Evolutionary conservation across 2,113 vertebrate genomes (phyloP).

Genomic region (Ailuropoda melanoleuca): DNA sequence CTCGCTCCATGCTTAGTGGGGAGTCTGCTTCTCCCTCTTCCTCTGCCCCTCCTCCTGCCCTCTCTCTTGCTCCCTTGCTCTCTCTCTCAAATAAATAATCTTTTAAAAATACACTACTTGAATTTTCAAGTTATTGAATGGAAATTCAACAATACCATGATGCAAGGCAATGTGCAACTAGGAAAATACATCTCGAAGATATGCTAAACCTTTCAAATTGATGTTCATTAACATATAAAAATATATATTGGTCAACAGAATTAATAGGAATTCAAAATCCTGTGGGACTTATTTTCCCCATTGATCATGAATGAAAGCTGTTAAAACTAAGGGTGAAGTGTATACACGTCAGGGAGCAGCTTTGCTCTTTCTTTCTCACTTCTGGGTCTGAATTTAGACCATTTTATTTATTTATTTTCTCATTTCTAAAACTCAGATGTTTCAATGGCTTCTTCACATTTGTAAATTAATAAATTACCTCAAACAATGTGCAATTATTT

Average conservation of each 20-base stretch:
- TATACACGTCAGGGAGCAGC: not conserved
- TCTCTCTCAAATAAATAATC: not conserved
- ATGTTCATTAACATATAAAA: slow-evolving; percentile 37
- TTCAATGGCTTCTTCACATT: not conserved
- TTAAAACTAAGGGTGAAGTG: not conserved
- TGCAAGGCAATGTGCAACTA: not conserved
- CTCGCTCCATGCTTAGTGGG: not conserved
- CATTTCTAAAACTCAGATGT: not conserved
- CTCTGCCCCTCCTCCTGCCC: not conserved
- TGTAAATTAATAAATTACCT: not conserved
- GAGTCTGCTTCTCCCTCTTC: not conserved
- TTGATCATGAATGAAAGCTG: not conserved
- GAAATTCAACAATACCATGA: not conserved
- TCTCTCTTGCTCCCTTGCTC: no score
- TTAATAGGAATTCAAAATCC: not conserved
- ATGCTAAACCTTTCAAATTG: not conserved
- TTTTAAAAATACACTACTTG: not conserved
- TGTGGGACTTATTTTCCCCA: not conserved
- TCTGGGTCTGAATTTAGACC: not conserved
- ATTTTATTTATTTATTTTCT: no score
- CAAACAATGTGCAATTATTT: not conserved
- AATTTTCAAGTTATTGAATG: slow-evolving; percentile 30
- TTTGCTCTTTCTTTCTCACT: slow-evolving; percentile 28
- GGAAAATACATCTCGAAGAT: not conserved
- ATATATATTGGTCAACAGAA: slow-evolving; percentile 1